Conservation (phyloP, 2,797 vertebrate genomes). For the Calcarius lapponicus region DNA sequence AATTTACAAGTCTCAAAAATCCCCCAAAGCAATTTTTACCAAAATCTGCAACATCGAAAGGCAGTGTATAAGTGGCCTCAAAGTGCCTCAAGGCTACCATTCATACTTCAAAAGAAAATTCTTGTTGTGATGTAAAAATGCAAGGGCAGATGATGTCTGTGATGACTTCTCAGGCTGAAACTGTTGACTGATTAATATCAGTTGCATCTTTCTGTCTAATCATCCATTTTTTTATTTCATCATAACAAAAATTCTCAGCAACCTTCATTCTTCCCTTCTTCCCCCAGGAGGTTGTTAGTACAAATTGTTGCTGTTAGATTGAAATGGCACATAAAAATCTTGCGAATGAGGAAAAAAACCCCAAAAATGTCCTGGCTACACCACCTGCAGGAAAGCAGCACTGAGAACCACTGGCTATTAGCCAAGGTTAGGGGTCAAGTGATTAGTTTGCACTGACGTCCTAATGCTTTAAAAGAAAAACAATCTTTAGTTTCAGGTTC, state of each 20-base stretch:
- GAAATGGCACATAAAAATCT: neutral
- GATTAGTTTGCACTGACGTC: neutral
- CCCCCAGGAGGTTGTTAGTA: neutral
- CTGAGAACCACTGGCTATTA: neutral
- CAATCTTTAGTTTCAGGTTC: slow-evolving; percentile 4
- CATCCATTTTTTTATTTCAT: neutral
- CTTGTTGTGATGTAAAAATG: neutral
- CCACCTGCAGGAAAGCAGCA: neutral
- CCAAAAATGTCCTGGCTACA: neutral
- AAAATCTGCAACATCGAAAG: neutral
- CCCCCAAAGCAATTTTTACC: neutral
- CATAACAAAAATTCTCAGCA: neutral
- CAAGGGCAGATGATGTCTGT: neutral
- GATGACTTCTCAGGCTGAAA: neutral
- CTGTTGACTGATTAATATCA: neutral
- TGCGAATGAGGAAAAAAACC: neutral
- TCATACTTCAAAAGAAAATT: neutral
- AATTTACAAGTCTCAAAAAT: neutral
- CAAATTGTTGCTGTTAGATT: neutral
- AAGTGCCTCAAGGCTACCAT: neutral
- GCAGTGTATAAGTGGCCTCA: neutral
- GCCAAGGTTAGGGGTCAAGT: neutral
- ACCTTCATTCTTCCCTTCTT: neutral
- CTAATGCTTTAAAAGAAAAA: slow-evolving; percentile 23
- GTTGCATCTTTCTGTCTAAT: neutral